These are phyloP conservation scores for Geopemphigus sp. DNA, from an alignment of 1,140 invertebrate genomes.

Conservation along the genomic window DNA sequence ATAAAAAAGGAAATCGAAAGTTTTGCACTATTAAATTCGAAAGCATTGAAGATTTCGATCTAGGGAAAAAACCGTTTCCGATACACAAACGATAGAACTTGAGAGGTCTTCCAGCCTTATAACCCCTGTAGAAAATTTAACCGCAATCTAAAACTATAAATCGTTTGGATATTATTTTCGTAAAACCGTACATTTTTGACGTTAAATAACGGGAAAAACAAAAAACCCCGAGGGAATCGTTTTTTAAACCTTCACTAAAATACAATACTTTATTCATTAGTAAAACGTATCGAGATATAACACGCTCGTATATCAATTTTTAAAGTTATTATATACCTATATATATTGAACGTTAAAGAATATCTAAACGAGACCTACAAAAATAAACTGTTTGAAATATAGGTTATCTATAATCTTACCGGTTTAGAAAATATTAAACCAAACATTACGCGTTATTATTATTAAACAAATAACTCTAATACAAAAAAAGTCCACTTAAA, in stretches of 20 bases:
- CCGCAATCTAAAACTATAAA: conserved; percentile 3
- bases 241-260: neutral
- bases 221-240: neutral
- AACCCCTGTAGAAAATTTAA: neutral
- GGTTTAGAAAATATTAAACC: neutral
- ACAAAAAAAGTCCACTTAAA: too few relatives aligned
- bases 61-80: neutral
- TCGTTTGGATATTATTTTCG: conserved; percentile 6
- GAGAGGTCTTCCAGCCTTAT: neutral
- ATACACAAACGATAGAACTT: conserved; percentile 7
- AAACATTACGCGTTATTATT: neutral
- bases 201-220: neutral
- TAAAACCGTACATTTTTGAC: neutral
- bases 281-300: neutral
- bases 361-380: neutral
- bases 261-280: neutral
- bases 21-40: conserved; percentile 19
- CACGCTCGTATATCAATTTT: neutral
- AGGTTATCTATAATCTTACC: neutral
- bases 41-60: conserved; percentile 2
- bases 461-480: too few relatives aligned
- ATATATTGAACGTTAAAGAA: neutral
- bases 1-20: neutral
- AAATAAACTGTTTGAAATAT: neutral
- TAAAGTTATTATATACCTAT: neutral